These are phyloP conservation scores for Rhodinocichla rosea DNA, from an alignment of 2,113 vertebrate genomes.

Conservation along the genomic window DNA sequence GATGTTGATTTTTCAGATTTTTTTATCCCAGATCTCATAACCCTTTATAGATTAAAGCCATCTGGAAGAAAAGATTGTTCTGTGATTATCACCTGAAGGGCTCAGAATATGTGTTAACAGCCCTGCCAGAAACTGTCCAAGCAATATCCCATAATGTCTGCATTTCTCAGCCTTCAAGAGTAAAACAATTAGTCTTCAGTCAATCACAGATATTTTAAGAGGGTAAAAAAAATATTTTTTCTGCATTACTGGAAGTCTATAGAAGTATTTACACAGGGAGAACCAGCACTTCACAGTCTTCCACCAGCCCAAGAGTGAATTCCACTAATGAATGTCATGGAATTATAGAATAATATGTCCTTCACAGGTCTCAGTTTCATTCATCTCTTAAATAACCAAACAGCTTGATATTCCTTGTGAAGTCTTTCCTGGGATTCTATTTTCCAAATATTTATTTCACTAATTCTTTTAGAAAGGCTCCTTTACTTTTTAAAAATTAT, in stretches of 20 bases:
- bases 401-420: background rate
- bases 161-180: background rate
- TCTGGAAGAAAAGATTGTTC: background rate
- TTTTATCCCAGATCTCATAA: background rate
- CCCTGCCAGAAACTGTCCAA: background rate
- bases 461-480: background rate
- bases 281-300: background rate
- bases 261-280: background rate
- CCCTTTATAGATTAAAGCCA: background rate
- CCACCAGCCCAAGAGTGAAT: background rate
- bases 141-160: background rate
- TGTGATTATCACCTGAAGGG: background rate
- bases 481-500: background rate
- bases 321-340: background rate
- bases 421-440: background rate
- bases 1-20: background rate
- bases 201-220: background rate
- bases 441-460: background rate
- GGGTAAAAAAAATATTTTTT: background rate
- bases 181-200: background rate
- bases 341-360: fast-evolving
- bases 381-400: background rate
- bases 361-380: background rate
- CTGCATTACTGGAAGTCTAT: background rate
- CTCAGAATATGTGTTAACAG: background rate